Conservation (phyloP, 2,888 invertebrate species). For the Eilema caniola region DNA sequence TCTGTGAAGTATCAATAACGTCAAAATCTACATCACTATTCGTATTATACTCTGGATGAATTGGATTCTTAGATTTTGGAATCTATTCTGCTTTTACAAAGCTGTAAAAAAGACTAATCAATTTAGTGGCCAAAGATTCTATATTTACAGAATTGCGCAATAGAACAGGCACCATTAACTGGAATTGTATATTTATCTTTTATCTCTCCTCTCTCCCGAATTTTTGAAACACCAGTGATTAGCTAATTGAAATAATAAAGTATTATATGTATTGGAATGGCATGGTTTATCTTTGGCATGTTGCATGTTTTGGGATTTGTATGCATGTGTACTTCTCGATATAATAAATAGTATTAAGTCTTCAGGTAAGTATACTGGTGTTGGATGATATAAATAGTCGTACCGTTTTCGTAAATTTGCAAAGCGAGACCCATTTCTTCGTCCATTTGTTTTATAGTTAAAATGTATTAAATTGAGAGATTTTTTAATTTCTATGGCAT, state of each 20-base stretch:
- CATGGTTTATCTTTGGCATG: constrained; percentile 30
- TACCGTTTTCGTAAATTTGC: background rate
- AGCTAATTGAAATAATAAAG: constrained; percentile 3
- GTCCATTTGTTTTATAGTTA: background rate
- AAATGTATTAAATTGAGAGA: no score
- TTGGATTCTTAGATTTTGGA: background rate
- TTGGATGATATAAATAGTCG: no score
- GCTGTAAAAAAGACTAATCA: background rate
- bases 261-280: constrained; percentile 6
- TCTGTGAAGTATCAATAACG: background rate
- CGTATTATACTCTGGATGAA: no score
- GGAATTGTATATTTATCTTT: no score
- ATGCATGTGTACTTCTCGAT: constrained; percentile 14
- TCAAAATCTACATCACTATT: no score
- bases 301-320: constrained; percentile 41
- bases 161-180: background rate
- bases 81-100: background rate
- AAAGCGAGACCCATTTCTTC: background rate
- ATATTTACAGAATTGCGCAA: no score
- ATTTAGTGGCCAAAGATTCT: no score
- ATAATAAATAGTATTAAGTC: constrained; percentile 4
- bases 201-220: background rate
- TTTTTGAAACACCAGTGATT: constrained; percentile 6
- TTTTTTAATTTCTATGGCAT: no score
- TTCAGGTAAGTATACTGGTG: background rate